Evolutionary conservation across 2,797 vertebrate genomes (phyloP).

Genomic region (Xyrichtys novacula): DNA sequence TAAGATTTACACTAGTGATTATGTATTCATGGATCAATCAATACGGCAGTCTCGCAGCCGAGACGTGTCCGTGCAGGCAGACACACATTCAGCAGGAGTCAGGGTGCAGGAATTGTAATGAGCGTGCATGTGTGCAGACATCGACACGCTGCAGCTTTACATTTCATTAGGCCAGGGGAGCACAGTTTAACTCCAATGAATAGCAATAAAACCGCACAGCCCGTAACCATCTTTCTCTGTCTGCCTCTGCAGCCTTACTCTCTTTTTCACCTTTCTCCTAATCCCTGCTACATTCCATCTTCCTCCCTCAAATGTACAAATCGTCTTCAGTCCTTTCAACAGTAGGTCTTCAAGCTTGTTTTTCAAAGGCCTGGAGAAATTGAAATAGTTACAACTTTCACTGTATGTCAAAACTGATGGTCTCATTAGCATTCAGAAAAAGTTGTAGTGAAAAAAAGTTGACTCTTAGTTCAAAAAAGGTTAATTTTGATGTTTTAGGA

Average conservation of each 20-base stretch:
- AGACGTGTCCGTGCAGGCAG: slow-evolving; percentile 53
- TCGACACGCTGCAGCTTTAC: slow-evolving; percentile 78
- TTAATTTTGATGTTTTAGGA: too few species aligned
- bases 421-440: not conserved
- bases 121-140: slow-evolving; percentile 45
- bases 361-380: not conserved
- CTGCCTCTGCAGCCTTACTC: slow-evolving; percentile 49
- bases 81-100: slow-evolving; percentile 56
- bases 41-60: slow-evolving; percentile 70
- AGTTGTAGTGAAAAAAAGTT: too few species aligned
- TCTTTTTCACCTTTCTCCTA: slow-evolving; percentile 21
- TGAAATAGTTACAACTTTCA: not conserved
- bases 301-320: slow-evolving; percentile 25
- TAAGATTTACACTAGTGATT: slow-evolving; percentile 79
- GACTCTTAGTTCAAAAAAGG: too few species aligned
- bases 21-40: slow-evolving; percentile 85
- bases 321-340: slow-evolving; percentile 35
- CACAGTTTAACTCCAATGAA: slow-evolving; percentile 80
- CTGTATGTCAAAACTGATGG: not conserved
- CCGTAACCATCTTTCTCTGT: slow-evolving; percentile 53
- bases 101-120: slow-evolving; percentile 61
- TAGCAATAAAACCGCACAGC: slow-evolving; percentile 78
- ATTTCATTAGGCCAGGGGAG: slow-evolving; percentile 80
- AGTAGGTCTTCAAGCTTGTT: not conserved
- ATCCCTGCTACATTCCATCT: slow-evolving; percentile 12